Conservation (phyloP, 2,113 vertebrate genomes). For the Mormyrus iriodes region DNA sequence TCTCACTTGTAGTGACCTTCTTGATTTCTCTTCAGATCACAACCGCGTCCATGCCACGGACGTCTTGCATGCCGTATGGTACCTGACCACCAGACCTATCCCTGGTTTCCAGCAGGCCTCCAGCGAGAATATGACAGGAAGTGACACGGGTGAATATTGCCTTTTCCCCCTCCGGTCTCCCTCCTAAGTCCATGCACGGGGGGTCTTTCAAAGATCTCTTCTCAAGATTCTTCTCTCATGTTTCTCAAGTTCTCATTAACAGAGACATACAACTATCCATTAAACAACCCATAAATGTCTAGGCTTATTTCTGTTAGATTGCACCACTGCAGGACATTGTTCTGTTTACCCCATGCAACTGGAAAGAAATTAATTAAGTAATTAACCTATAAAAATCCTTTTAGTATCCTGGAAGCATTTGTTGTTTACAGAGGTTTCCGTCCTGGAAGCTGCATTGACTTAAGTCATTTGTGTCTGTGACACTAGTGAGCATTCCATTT, state of each 20-base stretch:
- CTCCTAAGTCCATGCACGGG: neutral
- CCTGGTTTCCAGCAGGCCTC: constrained; percentile 85
- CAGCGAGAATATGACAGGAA: constrained; percentile 66
- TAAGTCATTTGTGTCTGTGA: constrained; percentile 32
- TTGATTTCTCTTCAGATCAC: constrained; percentile 70
- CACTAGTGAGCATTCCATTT: constrained; percentile 57
- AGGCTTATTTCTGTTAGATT: neutral
- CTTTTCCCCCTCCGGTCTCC: neutral
- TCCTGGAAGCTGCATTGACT: neutral
- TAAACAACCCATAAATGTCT: neutral
- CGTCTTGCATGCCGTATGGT: constrained; percentile 97
- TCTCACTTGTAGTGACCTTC: neutral
- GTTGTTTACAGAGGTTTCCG: neutral
- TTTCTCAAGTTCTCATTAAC: neutral
- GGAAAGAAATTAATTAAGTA: constrained; percentile 1
- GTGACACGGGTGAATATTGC: constrained; percentile 67
- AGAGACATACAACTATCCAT: neutral
- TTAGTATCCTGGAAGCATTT: neutral
- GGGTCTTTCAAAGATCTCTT: neutral
- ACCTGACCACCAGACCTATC: constrained; percentile 86
- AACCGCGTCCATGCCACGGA: constrained; percentile 96
- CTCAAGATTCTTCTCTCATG: neutral
- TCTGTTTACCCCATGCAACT: neutral
- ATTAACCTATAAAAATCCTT: neutral
- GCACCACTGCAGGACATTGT: neutral